phyloP scores from a whole-genome alignment of 2,888 invertebrate genomes.

The Lapara coniferarum region DNA sequence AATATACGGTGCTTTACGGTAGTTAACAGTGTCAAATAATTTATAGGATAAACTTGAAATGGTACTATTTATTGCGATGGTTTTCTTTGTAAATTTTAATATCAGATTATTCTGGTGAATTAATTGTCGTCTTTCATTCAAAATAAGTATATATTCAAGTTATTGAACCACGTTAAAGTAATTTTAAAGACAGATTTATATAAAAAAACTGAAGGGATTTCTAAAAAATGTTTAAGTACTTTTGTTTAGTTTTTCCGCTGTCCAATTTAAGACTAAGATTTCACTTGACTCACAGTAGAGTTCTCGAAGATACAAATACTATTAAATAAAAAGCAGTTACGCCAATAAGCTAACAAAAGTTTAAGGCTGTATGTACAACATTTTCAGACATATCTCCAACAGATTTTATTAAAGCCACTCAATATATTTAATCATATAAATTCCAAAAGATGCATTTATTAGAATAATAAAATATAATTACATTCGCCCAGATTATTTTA shows the following conservation, averaged over 20 bases:
- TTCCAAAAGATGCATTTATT: constrained; percentile 18
- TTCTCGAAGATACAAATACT: background rate
- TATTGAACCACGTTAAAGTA: too few relatives aligned
- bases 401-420: background rate
- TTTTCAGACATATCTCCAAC: background rate
- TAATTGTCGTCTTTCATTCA: too few relatives aligned
- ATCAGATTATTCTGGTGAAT: too few relatives aligned
- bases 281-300: background rate
- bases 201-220: background rate
- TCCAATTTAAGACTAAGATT: too few relatives aligned
- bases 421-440: background rate
- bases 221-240: background rate
- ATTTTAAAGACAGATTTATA: background rate
- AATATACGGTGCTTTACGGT: too few relatives aligned
- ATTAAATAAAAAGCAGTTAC: background rate
- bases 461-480: background rate
- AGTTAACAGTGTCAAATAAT: too few relatives aligned
- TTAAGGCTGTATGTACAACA: constrained; percentile 8
- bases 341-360: background rate
- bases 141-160: too few relatives aligned
- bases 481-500: background rate
- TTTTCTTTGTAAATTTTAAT: too few relatives aligned
- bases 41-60: too few relatives aligned
- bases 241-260: background rate
- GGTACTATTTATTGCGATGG: too few relatives aligned